These are phyloP conservation scores for Polydrusus pterygomalis DNA, from an alignment of 2,888 invertebrate species.

Conservation along the genomic window DNA sequence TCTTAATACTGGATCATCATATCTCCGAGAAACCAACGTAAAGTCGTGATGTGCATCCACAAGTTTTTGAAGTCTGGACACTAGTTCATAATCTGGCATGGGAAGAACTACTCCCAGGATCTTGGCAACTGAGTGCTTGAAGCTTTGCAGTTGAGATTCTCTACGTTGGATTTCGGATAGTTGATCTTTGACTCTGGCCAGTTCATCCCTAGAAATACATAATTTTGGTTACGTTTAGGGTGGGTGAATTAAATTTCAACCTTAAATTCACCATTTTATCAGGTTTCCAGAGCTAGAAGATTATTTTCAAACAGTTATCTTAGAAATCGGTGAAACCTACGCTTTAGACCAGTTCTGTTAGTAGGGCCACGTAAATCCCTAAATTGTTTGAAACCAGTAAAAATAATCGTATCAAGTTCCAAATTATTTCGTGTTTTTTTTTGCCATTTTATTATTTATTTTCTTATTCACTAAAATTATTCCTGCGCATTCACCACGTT, in stretches of 20 bases:
- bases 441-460: no score
- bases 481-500: slow-evolving; percentile 7
- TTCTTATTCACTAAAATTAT: no score
- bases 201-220: slow-evolving; percentile 78
- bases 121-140: slow-evolving; percentile 78
- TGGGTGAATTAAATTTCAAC: no score
- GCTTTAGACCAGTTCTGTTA: no score
- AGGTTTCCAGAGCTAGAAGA: no score
- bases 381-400: no score
- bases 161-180: slow-evolving; percentile 84
- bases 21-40: slow-evolving; percentile 86
- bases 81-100: slow-evolving; percentile 77
- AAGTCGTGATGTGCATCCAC: slow-evolving; percentile 92
- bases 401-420: no score
- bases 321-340: no score
- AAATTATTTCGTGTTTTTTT: no score
- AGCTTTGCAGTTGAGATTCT: slow-evolving; percentile 86
- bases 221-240: not conserved
- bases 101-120: slow-evolving; percentile 74
- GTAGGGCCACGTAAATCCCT: no score
- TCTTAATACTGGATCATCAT: slow-evolving; percentile 76
- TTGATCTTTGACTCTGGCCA: slow-evolving; percentile 83
- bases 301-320: no score
- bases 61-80: slow-evolving; percentile 84
- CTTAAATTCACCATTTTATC: no score